A percentile compares a stretch with the other conserved stretches of the same genome.
These are phyloP conservation scores for Ginglymostoma cirratum DNA, from an alignment of 2,113 vertebrate species.

Conservation along the genomic window DNA sequence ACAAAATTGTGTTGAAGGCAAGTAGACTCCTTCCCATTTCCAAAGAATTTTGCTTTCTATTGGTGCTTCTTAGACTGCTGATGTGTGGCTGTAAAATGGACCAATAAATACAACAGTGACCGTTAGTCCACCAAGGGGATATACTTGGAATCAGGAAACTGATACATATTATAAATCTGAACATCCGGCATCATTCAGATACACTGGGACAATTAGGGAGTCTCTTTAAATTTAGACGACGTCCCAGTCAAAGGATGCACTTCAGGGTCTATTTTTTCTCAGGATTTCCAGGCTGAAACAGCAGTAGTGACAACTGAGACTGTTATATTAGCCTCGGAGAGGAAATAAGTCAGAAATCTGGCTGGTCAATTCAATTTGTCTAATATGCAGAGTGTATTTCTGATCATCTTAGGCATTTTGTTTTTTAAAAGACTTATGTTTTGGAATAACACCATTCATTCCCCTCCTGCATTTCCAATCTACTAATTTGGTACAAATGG, in stretches of 20 bases:
- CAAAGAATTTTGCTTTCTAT: too few relatives aligned
- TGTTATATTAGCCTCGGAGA: not conserved
- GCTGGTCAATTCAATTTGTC: not conserved
- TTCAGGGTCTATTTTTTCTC: constrained; percentile 26
- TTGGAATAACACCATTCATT: not conserved
- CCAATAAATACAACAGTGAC: not conserved
- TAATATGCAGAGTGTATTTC: not conserved
- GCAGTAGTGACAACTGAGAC: constrained; percentile 15
- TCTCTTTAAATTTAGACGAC: constrained; percentile 27
- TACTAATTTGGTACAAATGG: not conserved
- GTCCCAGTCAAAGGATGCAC: constrained; percentile 1
- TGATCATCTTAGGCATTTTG: constrained; percentile 11
- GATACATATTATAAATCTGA: not conserved
- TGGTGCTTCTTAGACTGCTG: not conserved
- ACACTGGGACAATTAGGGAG: not conserved
- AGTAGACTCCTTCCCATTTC: not conserved
- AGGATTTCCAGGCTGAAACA: not conserved
- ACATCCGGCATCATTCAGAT: not conserved
- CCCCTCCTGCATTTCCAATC: not conserved
- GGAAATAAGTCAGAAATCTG: not conserved
- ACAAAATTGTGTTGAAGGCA: not conserved
- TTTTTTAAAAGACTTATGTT: not conserved
- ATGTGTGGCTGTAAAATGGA: not conserved
- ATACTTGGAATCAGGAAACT: constrained; percentile 7
- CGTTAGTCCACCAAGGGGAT: not conserved